A percentile compares a stretch with the other conserved stretches of the same genome.
phyloP scores from a whole-genome alignment of 2,888 invertebrate genomes.

The Xestia xanthographa region DNA sequence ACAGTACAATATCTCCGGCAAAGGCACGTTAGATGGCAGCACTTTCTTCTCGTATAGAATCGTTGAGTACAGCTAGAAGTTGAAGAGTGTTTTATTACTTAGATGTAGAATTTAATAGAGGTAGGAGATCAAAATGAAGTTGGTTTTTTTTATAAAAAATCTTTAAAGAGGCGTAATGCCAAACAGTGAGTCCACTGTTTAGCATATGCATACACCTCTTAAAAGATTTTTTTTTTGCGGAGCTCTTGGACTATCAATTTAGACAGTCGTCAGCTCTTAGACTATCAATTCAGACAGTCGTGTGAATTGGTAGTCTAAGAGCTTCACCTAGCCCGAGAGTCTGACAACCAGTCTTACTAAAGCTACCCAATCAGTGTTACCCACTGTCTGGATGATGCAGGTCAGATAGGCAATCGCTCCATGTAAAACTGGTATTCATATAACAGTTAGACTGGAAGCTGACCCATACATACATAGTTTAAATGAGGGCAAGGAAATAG shows the following conservation, averaged over 20 bases:
- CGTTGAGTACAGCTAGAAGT: slow-evolving; percentile 83
- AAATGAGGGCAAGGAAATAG: not conserved
- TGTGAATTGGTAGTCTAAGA: not conserved
- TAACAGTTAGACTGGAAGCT: not conserved
- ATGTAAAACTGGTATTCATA: no score
- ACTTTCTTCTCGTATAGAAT: slow-evolving; percentile 87
- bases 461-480: not conserved
- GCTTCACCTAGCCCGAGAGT: not conserved
- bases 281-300: no score
- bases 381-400: not conserved
- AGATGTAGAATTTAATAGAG: not conserved
- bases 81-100: not conserved
- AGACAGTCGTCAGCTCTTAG: no score
- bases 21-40: slow-evolving; percentile 81
- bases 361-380: not conserved
- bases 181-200: no score
- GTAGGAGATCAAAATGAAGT: no score
- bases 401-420: not conserved
- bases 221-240: no score
- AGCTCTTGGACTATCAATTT: no score
- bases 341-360: not conserved
- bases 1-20: slow-evolving; percentile 87
- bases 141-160: no score
- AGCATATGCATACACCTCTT: no score
- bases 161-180: no score